These are phyloP conservation scores for Diadophis punctatus DNA, from an alignment of 2,113 vertebrate species.

Conservation along the genomic window DNA sequence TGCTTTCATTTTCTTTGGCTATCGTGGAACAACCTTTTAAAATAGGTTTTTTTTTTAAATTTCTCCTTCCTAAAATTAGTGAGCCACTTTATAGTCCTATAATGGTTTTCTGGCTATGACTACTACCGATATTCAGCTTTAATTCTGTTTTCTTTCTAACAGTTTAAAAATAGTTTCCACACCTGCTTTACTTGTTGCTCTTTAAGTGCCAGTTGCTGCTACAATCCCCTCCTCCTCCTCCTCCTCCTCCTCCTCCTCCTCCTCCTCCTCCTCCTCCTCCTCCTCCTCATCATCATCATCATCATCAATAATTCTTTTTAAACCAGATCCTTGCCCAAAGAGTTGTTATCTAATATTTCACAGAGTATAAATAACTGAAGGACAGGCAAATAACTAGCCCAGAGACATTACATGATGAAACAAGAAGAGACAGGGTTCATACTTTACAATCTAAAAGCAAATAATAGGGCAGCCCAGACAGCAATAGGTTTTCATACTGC, in stretches of 20 bases:
- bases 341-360: background rate
- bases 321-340: background rate
- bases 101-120: background rate
- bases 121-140: constrained; percentile 25
- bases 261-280: background rate
- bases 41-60: constrained; percentile 14
- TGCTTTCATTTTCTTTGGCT: constrained; percentile 12
- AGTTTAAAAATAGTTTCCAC: background rate
- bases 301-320: background rate
- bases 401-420: background rate
- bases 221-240: background rate
- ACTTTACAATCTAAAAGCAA: background rate
- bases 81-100: constrained; percentile 20
- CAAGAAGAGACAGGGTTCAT: background rate
- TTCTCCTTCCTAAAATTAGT: background rate
- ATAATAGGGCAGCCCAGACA: background rate
- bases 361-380: background rate
- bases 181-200: background rate
- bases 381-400: background rate
- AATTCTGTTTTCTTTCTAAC: constrained; percentile 27
- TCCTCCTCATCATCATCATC: background rate
- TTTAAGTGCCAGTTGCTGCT: background rate
- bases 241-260: background rate
- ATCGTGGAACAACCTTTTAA: background rate
- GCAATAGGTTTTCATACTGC: background rate